phyloP scores from a whole-genome alignment of 2,797 vertebrate species.

The Gambusia yucatana region DNA sequence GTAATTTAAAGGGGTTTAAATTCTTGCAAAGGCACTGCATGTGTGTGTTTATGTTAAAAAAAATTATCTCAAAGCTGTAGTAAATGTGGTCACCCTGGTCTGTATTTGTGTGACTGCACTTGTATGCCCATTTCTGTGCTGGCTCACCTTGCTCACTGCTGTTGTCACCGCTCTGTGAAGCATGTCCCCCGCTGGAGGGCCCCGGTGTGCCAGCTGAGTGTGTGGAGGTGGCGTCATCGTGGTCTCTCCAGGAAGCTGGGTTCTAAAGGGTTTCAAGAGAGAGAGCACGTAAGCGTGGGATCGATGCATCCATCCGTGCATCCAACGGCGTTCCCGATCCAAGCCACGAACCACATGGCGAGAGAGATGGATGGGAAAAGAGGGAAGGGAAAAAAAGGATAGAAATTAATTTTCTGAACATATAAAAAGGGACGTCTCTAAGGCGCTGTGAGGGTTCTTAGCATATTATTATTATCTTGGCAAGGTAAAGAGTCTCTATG shows the following conservation, averaged over 20 bases:
- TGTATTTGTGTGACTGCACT: slow-evolving; percentile 5
- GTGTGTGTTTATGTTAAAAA: slow-evolving; percentile 28
- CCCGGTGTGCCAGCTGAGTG: slow-evolving; percentile 99
- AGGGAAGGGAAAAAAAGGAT: slow-evolving; percentile 31
- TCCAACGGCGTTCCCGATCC: slow-evolving; percentile 79
- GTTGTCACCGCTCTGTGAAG: slow-evolving; percentile 99
- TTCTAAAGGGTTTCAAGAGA: slow-evolving; percentile 87
- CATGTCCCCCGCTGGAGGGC: slow-evolving; percentile 98
- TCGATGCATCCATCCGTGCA: slow-evolving; percentile 71
- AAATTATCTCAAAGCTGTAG: background rate
- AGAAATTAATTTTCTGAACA: slow-evolving; percentile 82
- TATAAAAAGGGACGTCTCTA: slow-evolving; percentile 72
- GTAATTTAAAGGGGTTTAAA: background rate
- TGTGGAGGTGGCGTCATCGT: slow-evolving; percentile 98
- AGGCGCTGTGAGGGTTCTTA: slow-evolving; percentile 61
- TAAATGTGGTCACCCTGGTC: slow-evolving; percentile 23
- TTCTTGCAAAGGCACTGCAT: slow-evolving; percentile 1
- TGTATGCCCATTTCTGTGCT: slow-evolving; percentile 44
- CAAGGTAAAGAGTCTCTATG: slow-evolving; percentile 40
- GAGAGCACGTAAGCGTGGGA: slow-evolving; percentile 72
- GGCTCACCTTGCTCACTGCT: slow-evolving; percentile 99
- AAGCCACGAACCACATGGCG: slow-evolving; percentile 84
- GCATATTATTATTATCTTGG: slow-evolving; percentile 61
- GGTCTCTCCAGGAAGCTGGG: slow-evolving; percentile 99
- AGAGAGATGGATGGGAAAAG: slow-evolving; percentile 50